Evolutionary conservation across 1,140 invertebrate genomes (phyloP).

Genomic region (Ips nitidus): DNA sequence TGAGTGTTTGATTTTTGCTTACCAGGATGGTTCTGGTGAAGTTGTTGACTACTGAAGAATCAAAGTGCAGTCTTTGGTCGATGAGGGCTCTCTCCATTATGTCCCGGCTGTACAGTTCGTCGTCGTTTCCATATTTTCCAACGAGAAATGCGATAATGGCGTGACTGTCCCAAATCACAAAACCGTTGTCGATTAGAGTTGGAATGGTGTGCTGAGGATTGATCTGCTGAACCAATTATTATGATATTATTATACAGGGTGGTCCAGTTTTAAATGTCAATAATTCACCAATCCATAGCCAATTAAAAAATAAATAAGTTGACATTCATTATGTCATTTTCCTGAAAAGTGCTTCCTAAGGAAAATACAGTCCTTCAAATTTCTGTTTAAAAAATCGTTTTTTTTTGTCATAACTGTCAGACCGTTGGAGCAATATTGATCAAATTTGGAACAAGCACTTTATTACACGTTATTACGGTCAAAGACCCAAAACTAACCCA

Average conservation of each 20-base stretch:
- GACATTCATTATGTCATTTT: too few species aligned
- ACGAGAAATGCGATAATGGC: constrained; percentile 62
- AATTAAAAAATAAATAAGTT: too few species aligned
- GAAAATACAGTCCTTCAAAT: too few species aligned
- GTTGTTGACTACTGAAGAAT: constrained; percentile 52
- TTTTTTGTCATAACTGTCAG: too few species aligned
- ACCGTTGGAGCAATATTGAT: too few species aligned
- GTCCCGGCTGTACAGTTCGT: constrained; percentile 63
- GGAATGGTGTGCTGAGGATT: constrained; percentile 73
- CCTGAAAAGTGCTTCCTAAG: too few species aligned
- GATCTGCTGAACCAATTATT: constrained; percentile 48
- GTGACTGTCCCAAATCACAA: constrained; percentile 63
- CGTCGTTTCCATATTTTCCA: constrained; percentile 60
- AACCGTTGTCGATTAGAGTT: constrained; percentile 66
- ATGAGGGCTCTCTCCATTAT: constrained; percentile 59
- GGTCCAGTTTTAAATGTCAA: too few species aligned
- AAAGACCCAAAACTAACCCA: too few species aligned
- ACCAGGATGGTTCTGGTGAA: constrained; percentile 36
- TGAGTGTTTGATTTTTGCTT: background rate
- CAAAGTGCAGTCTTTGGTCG: constrained; percentile 58
- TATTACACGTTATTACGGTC: too few species aligned
- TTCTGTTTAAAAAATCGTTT: too few species aligned
- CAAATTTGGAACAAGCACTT: too few species aligned
- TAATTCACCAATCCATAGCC: too few species aligned
- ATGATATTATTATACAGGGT: background rate